Conservation (phyloP, 2,888 invertebrate species). For the Hypercompe scribonia region DNA sequence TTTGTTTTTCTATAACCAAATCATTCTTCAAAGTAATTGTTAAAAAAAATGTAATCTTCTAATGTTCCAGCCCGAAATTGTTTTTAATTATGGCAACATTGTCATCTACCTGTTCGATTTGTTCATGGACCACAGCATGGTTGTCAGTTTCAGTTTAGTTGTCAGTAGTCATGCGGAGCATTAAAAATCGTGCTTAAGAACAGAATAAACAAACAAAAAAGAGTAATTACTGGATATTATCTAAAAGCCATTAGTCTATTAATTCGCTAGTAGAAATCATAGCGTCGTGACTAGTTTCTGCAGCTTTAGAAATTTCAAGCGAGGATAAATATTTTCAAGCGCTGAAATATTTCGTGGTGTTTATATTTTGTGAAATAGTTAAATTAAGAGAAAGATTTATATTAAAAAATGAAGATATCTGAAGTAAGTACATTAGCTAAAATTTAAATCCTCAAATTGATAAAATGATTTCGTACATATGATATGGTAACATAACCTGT, state of each 20-base stretch:
- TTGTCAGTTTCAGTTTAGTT: no score
- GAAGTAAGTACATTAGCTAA: constrained; percentile 51
- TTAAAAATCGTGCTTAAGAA: background rate
- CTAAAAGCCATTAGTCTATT: background rate
- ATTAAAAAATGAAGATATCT: constrained; percentile 59
- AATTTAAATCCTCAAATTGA: background rate
- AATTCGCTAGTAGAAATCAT: background rate
- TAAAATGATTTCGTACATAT: background rate
- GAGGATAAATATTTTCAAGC: background rate
- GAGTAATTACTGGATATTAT: background rate
- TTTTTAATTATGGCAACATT: no score
- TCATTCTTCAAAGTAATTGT: no score
- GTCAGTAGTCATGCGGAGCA: no score
- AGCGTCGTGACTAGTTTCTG: background rate
- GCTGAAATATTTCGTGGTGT: background rate
- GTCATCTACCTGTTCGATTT: no score
- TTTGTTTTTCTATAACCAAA: no score
- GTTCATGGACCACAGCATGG: no score
- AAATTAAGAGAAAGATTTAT: background rate
- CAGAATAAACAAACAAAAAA: background rate
- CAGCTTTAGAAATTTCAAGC: background rate
- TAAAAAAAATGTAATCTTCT: no score
- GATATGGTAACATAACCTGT: constrained; percentile 40
- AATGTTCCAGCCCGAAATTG: no score
- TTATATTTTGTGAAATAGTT: background rate